Conservation (phyloP, 2,113 vertebrate species). For the Neomonachus schauinslandi region DNA sequence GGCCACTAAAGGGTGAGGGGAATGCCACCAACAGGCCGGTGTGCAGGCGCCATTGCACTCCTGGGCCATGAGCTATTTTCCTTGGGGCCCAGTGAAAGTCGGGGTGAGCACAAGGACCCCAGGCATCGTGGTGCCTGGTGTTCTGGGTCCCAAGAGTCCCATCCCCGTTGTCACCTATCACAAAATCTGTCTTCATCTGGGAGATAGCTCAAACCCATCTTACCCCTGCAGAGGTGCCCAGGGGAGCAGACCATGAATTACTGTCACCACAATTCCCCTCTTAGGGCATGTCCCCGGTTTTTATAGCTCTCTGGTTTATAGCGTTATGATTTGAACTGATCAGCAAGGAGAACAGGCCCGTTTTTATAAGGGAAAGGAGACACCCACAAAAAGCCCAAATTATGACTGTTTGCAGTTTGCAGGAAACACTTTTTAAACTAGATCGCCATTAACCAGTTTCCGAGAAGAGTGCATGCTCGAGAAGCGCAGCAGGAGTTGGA, state of each 20-base stretch:
- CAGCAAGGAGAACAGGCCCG: neutral
- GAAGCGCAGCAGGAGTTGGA: neutral
- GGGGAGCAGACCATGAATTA: neutral
- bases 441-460: neutral
- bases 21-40: neutral
- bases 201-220: neutral
- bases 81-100: neutral
- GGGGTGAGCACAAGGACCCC: neutral
- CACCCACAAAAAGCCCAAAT: conserved; percentile 55
- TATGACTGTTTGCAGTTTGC: conserved; percentile 59
- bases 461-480: neutral
- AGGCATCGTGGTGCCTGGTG: neutral
- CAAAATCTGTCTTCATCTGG: neutral
- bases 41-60: fast-evolving
- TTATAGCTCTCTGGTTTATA: conserved; percentile 49
- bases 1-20: fast-evolving
- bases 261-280: neutral
- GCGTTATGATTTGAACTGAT: conserved; percentile 46
- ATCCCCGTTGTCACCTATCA: neutral
- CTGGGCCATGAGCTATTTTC: neutral
- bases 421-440: conserved; percentile 62
- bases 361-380: conserved; percentile 61
- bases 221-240: neutral
- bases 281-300: neutral
- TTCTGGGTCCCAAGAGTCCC: neutral